Percentiles rank a stretch among this genome's conserved stretches.
These are phyloP conservation scores for Hesperia comma DNA, from an alignment of 2,888 invertebrate species.

Conservation along the genomic window DNA sequence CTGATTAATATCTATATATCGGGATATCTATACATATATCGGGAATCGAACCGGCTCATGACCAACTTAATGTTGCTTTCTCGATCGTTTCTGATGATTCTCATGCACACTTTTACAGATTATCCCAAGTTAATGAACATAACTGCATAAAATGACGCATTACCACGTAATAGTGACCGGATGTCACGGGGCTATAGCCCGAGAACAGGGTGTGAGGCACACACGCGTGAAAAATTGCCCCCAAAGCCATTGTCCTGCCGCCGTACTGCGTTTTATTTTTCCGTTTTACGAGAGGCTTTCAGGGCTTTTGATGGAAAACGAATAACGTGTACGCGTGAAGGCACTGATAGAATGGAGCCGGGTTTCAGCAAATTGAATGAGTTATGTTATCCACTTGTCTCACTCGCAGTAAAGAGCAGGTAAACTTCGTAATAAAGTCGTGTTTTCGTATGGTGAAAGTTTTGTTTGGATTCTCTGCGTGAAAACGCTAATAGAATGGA, in stretches of 20 bases:
- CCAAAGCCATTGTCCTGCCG: slow-evolving; percentile 27
- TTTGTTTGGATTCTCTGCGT: no score
- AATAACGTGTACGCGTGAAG: slow-evolving; percentile 35
- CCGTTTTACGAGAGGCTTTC: slow-evolving; percentile 37
- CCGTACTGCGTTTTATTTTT: slow-evolving; percentile 31
- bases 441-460: neutral
- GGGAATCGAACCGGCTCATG: no score
- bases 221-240: slow-evolving; percentile 35
- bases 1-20: no score
- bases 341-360: slow-evolving; percentile 31
- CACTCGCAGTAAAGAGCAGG: slow-evolving; percentile 8
- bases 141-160: neutral
- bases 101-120: no score
- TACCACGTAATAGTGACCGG: slow-evolving; percentile 12
- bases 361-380: slow-evolving; percentile 35
- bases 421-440: slow-evolving; percentile 9
- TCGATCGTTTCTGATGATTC: no score
- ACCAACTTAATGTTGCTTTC: no score
- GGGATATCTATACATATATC: no score
- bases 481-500: no score
- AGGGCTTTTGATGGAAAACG: slow-evolving; percentile 38
- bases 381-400: slow-evolving; percentile 23
- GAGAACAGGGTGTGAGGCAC: slow-evolving; percentile 1
- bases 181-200: slow-evolving; percentile 42
- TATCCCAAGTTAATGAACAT: no score